Evolutionary conservation across 2,888 invertebrate genomes (phyloP).

Genomic region (Drosophila mimica): DNA sequence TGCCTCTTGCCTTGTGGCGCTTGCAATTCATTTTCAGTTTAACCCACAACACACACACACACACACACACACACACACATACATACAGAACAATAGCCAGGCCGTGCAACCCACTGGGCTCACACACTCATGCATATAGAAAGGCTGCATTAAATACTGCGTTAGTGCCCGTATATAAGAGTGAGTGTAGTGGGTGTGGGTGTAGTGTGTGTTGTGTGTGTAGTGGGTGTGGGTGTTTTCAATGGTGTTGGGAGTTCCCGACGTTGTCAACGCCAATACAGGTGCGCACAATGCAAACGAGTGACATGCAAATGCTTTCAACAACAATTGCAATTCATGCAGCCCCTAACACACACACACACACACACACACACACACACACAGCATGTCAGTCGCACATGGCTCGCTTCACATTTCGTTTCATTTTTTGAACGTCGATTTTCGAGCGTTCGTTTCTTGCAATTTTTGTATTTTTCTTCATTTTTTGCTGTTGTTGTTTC

Average conservation of each 20-base stretch:
- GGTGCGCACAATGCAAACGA: slow-evolving; percentile 75
- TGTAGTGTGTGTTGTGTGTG: neutral
- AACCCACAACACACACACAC: slow-evolving; percentile 10
- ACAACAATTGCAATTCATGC: slow-evolving; percentile 78
- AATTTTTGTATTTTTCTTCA: slow-evolving; percentile 31
- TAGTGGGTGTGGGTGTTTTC: neutral
- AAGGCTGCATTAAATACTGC: slow-evolving; percentile 64
- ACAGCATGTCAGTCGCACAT: slow-evolving; percentile 46
- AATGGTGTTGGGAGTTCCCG: slow-evolving; percentile 11
- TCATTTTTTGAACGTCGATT: slow-evolving; percentile 76
- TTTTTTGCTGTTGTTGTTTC: slow-evolving; percentile 10
- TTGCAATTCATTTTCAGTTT: slow-evolving; percentile 71
- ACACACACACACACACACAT: slow-evolving; percentile 11
- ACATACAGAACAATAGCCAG: slow-evolving; percentile 50
- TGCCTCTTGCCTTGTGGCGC: slow-evolving; percentile 37
- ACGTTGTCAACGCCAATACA: slow-evolving; percentile 75
- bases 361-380: slow-evolving; percentile 16
- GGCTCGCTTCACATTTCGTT: slow-evolving; percentile 62
- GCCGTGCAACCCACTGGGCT: slow-evolving; percentile 24
- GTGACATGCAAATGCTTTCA: slow-evolving; percentile 82
- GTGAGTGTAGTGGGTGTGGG: neutral
- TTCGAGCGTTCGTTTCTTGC: slow-evolving; percentile 55
- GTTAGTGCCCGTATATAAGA: neutral
- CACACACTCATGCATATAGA: slow-evolving; percentile 65
- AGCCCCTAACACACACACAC: slow-evolving; percentile 14